These are phyloP conservation scores for Cephus spinipes DNA, from an alignment of 2,888 invertebrate species.

Conservation along the genomic window DNA sequence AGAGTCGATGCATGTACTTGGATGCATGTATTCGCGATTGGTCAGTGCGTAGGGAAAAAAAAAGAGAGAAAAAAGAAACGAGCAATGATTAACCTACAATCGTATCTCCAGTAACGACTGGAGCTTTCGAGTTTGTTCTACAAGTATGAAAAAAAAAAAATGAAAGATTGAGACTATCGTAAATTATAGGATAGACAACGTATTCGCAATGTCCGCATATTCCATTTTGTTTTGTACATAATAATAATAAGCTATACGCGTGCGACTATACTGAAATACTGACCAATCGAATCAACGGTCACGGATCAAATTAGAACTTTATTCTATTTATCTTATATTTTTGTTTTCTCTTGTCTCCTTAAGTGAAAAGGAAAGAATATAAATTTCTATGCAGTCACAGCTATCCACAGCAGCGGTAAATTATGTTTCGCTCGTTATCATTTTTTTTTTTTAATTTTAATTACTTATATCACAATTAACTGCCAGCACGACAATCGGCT, in stretches of 20 bases:
- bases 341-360: constrained; percentile 21
- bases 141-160: neutral
- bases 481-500: constrained; percentile 33
- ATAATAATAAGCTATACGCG: neutral
- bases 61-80: neutral
- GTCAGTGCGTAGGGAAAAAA: neutral
- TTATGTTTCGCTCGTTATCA: constrained; percentile 47
- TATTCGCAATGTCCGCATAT: neutral
- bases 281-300: neutral
- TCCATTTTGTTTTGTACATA: neutral
- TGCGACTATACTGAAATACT: neutral
- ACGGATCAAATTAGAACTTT: constrained; percentile 17
- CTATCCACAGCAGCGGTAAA: constrained; percentile 55
- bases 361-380: neutral
- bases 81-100: neutral
- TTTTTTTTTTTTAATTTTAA: constrained; percentile 32
- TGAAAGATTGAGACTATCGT: neutral
- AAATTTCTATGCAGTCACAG: constrained; percentile 45
- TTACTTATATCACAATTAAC: constrained; percentile 63
- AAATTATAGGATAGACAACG: neutral
- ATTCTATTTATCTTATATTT: constrained; percentile 15
- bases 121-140: neutral
- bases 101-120: neutral
- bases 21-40: neutral
- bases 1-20: neutral